Evolutionary conservation across 2,113 vertebrate species (phyloP).

Genomic region (Alouatta palliata): DNA sequence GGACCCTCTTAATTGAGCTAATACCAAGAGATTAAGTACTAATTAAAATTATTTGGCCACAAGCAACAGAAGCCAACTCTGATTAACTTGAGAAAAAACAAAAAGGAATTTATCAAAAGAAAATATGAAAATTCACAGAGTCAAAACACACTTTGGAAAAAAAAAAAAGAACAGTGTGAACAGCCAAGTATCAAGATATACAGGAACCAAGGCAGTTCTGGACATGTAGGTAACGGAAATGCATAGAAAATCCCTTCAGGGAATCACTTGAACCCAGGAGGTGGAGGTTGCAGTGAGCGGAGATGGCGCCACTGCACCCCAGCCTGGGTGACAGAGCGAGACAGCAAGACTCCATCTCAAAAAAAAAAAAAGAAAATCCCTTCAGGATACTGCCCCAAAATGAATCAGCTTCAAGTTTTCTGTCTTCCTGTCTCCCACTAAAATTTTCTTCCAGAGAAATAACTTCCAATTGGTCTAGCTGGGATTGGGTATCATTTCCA

Average conservation of each 20-base stretch:
- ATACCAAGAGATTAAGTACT: background rate
- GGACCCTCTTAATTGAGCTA: background rate
- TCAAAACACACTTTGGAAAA: constrained; percentile 7
- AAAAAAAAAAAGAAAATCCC: background rate
- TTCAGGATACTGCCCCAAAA: background rate
- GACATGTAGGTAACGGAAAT: background rate
- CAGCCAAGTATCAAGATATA: background rate
- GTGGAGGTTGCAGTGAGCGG: too few species aligned
- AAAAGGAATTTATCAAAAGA: constrained; percentile 17
- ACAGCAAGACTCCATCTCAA: too few species aligned
- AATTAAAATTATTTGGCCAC: background rate
- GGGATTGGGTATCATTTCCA: background rate
- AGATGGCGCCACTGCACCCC: too few species aligned
- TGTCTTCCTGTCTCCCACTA: background rate
- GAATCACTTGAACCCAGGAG: too few species aligned
- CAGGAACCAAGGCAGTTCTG: background rate
- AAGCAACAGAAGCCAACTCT: background rate
- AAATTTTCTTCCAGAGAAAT: constrained; percentile 10
- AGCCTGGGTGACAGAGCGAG: too few species aligned
- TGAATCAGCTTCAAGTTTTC: background rate
- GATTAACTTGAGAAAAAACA: background rate
- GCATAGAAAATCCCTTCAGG: background rate
- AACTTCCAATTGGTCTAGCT: background rate
- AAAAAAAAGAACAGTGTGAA: background rate
- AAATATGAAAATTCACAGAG: constrained; percentile 39